phyloP scores from a whole-genome alignment of 2,888 invertebrate species.

The Clunio marinus region DNA sequence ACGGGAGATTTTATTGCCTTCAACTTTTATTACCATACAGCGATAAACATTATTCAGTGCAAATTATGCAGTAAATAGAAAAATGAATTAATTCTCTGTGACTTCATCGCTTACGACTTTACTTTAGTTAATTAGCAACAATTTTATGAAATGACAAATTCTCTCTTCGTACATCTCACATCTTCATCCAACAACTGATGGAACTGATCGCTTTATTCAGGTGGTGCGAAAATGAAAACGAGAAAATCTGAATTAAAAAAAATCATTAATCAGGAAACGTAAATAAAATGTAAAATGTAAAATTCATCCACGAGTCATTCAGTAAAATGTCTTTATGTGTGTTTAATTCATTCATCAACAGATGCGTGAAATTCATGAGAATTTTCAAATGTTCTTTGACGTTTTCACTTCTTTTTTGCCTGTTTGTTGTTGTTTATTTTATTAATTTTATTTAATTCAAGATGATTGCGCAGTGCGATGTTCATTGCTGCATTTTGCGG shows the following conservation, averaged over 20 bases:
- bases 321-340: neutral
- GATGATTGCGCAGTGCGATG: no score
- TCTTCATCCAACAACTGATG: neutral
- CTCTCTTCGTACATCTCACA: neutral
- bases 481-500: slow-evolving; percentile 22
- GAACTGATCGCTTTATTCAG: no score
- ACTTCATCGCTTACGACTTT: neutral
- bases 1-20: neutral
- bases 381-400: slow-evolving; percentile 25
- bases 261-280: neutral
- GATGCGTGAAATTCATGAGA: slow-evolving; percentile 39
- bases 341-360: slow-evolving; percentile 34
- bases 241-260: slow-evolving; percentile 12
- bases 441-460: no score
- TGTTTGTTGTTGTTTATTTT: no score
- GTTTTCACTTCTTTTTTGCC: neutral
- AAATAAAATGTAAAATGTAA: slow-evolving; percentile 1
- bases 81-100: slow-evolving; percentile 13
- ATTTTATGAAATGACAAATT: neutral
- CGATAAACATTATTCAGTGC: neutral
- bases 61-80: neutral
- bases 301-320: slow-evolving; percentile 20
- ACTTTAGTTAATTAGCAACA: neutral
- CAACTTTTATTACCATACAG: neutral
- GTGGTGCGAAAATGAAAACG: neutral